These are phyloP conservation scores for Drosophila bocki DNA, from an alignment of 1,140 invertebrate genomes.

Conservation along the genomic window DNA sequence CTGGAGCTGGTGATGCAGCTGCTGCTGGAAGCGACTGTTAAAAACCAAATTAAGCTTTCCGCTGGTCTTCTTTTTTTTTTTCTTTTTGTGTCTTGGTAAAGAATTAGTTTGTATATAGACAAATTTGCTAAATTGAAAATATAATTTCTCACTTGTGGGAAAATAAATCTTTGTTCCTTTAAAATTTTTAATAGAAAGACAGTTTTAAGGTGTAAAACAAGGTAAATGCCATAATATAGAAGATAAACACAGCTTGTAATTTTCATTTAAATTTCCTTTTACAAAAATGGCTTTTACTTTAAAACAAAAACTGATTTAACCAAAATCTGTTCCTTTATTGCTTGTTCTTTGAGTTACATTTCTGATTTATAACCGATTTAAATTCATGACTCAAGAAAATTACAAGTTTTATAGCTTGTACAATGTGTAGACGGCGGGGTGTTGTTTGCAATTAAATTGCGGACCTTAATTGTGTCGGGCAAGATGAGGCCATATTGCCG, in stretches of 20 bases:
- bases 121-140: conserved; percentile 22
- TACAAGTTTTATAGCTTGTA: conserved; percentile 26
- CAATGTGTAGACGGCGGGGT: not conserved
- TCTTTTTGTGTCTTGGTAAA: conserved; percentile 30
- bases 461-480: conserved; percentile 23
- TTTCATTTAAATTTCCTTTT: not conserved
- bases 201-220: too few relatives aligned
- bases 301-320: not conserved
- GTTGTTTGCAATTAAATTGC: conserved; percentile 25
- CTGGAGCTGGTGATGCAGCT: conserved; percentile 5
- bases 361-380: conserved; percentile 7
- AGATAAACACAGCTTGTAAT: not conserved
- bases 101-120: conserved; percentile 18
- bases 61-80: conserved; percentile 25
- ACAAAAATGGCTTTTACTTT: too few relatives aligned
- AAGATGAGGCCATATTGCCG: conserved; percentile 38
- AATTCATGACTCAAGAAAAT: conserved; percentile 26
- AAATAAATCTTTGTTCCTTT: not conserved
- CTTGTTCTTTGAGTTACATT: not conserved
- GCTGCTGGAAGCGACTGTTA: not conserved
- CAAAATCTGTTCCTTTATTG: not conserved
- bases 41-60: conserved; percentile 5
- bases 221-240: not conserved
- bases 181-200: not conserved
- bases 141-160: not conserved